Evolutionary conservation across 2,888 invertebrate genomes (phyloP), one percentile per base, ranked within the genome.

Genomic region (Eristalis intricaria): DNA sequence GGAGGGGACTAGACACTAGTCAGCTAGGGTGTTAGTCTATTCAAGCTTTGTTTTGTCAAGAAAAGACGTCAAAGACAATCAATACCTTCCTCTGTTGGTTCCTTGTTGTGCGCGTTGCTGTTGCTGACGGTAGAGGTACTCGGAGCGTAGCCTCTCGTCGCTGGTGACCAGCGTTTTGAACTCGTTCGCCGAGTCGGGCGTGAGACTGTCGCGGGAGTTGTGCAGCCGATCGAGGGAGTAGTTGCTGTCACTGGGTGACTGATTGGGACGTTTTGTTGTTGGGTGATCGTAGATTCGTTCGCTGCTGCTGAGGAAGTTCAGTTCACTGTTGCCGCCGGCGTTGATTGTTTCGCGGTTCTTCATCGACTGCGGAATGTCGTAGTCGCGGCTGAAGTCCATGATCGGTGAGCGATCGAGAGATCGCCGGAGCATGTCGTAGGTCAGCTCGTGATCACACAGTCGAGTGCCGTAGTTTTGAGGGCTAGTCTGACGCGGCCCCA

Each of bases 381-480:
- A 92, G 60, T 92, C 92, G 7, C 90, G 90, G 75, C 91, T 92
- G 73, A 93, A 93, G 71, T 92, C 93, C 92, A 93, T 93, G 8
- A 93, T 92, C 32, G 92, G 92, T 82, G 92, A 92, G 58, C 92
- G 90, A 86, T 91, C 90, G 43, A 92, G 90, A 0, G 92, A 91
- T 82, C 92, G 91, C 8, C 93, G 91, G 7, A 92, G 86, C 90
- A 93, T 91, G 69, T 93, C 93, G 85, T 93, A 93, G 40, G 93
- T 92, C 11, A 93, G 89, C 81, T 93, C 93, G 77, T 93, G 93
- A 88, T 93, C 93, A 81, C 93, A 93, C 3, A 93, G 89, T 0
- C 93, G 90, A 0, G 92, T 93, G 23, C 93, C 93, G 74, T 93
- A 93, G 87, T 91, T 92, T 78, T 92, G 92, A 4, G 93, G 93